Evolutionary conservation across 2,797 vertebrate genomes (phyloP), one percentile per base, ranked within the genome.

Genomic region (Ctenopoma multispine): DNA sequence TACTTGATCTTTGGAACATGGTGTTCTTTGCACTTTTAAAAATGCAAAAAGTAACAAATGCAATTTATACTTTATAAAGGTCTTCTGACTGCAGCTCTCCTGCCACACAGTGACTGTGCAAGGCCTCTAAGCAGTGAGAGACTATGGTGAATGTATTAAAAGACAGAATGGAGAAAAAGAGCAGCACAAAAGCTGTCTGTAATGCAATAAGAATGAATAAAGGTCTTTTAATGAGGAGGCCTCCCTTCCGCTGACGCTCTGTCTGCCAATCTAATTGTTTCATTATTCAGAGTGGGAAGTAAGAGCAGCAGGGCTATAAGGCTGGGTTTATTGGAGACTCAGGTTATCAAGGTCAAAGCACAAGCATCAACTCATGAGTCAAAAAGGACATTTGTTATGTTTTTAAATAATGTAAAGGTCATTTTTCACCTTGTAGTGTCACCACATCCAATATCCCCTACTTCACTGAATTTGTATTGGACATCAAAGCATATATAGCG

Each of bases 181-280:
- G 70, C 58, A 31, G 71, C 86, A 92, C 91, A 89, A 93, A 93
- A 91, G 87, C 90, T 72, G 77, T 83, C 85, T 83, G 72, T 90
- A 89, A 93, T 91, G 85, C 88, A 91, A 87, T 90, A 90, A 92
- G 75, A 87, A 80, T 82, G 89, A 92, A 90, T 89, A 77, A 92
- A 92, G 76, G 87, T 57, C 55, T 85, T 81, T 79, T 88, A 89
- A 88, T 88, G 81, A 88, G 84, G 81, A 77, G 80, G 67, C 80
- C 72, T 78, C 58, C 21, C 54, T 68, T 55, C 73, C 47, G 72
- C 76, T 69, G 68, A 78, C 40, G 69, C 59, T 59, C 57, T 47
- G 23, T 59, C 62, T 78, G 77, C 79, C 89, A 86, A 81, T 89
- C 71, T 83, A 83, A 87, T 90, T 86, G 86, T 90, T 86, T 84